Base-by-base conservation (phyloP, 2,797 vertebrate genomes). In the Gymnodraco acuticeps region DNA sequence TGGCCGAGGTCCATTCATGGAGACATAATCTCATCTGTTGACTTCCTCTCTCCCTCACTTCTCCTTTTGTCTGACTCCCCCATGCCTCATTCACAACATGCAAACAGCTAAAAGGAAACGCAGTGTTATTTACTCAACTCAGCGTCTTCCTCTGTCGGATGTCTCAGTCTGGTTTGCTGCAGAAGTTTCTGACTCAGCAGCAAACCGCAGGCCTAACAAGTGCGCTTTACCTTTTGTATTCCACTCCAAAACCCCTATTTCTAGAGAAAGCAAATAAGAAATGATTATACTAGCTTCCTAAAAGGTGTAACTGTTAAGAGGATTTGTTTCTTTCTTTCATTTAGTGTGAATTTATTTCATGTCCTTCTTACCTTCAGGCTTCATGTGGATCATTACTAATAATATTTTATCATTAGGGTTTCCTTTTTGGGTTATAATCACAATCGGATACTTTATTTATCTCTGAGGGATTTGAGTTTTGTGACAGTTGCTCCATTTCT, bases 1-100 rank as follows among this genome's bases (percentile, higher is more conserved):
- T 84, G 80, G 80, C 75, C 43, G 12, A 65, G 47, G 78, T 74
- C 65, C 83, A 68, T 41, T 77, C 59, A 81, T 59, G 70, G 80
- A 78, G 80, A 76, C 81, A 81, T 73, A 77, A 80, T 87, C 80
- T 82, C 50, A 71, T 86, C 66, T 58, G 41, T 77, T 13, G 27
- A 54, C 69, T 38, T 38, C 33, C 33, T 38, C 33, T 60, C 61
- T 70, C 54, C 0, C 48, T 55, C 51, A 3, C 55, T 52, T 73
- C 52, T 56, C 5, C 48, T 67, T 63, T 77, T 73, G 33, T 75
- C 66, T 10, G 27, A 55, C 17, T 27, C 52, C 51, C 11, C 42
- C 5, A 0, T 46, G 19, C 20, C 45, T 70, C 50, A 2, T 13
- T 33, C 46, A 47, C 46, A 72, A 53, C 59, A 56, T 10, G 31